A percentile compares a stretch with the other conserved stretches of the same genome.
Conservation (phyloP, 2,113 vertebrate genomes). For the Centropus unirufus region DNA sequence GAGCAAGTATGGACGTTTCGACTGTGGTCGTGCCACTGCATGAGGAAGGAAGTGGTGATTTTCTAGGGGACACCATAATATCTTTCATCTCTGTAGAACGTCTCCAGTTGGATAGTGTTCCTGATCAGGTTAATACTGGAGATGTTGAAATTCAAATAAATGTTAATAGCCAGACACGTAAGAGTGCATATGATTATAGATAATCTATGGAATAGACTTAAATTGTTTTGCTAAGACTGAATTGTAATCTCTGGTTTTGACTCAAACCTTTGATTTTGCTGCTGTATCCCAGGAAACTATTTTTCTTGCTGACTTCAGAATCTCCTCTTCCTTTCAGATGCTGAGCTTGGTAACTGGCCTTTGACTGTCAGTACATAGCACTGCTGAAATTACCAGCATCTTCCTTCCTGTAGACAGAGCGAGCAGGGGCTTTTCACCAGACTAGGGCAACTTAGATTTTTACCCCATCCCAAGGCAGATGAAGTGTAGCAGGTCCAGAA, state of each 20-base stretch:
- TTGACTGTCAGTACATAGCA: background rate
- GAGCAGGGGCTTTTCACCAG: background rate
- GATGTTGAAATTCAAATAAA: background rate
- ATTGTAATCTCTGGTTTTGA: background rate
- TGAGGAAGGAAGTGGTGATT: background rate
- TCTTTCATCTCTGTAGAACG: background rate
- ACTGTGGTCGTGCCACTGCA: background rate
- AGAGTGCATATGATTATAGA: background rate
- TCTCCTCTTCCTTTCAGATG: background rate
- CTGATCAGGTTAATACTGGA: background rate
- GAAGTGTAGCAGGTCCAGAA: fast-evolving
- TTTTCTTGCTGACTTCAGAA: fast-evolving
- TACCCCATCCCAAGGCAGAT: background rate
- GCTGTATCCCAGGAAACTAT: background rate
- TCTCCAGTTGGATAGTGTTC: background rate
- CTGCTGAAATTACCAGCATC: background rate
- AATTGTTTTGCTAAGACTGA: background rate
- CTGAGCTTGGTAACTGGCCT: background rate
- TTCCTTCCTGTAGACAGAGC: background rate
- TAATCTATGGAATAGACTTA: background rate
- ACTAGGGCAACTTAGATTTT: background rate
- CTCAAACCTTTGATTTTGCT: background rate
- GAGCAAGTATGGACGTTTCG: background rate
- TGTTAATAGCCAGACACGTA: background rate
- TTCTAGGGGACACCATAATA: background rate